Evolutionary conservation across 53 echinoderm and acorn worm genomes (phyloP).

Genomic region (Mesocentrotus franciscanus): DNA sequence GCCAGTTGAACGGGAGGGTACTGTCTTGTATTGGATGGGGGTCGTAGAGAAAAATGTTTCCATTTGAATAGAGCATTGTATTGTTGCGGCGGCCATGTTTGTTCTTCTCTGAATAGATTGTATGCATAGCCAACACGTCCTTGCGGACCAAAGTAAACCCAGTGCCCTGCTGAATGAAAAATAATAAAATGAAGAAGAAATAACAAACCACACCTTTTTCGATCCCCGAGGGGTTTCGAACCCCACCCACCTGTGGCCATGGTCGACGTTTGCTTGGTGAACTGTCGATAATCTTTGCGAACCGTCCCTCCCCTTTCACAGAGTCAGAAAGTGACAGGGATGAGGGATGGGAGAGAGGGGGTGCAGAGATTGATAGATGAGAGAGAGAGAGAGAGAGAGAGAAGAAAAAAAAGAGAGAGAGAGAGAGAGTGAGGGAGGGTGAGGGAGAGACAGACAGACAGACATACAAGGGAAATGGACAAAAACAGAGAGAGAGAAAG

Average conservation of each 20-base stretch:
- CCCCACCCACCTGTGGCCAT: conserved; percentile 17
- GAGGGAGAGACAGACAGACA: neutral
- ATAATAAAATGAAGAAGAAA: conserved; percentile 9
- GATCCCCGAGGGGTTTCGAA: neutral
- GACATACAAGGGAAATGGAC: neutral
- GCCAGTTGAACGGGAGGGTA: neutral
- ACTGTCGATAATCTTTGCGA: neutral
- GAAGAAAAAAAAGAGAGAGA: neutral
- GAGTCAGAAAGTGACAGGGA: conserved; percentile 28
- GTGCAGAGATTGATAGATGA: neutral
- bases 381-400: neutral
- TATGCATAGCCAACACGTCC: conserved; percentile 36
- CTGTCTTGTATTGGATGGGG: neutral
- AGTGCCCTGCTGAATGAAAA: neutral
- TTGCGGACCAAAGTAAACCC: conserved; percentile 26
- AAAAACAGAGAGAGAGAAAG: neutral
- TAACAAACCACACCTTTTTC: conserved; percentile 18
- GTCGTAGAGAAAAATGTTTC: conserved; percentile 6
- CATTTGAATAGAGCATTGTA: conserved; percentile 16
- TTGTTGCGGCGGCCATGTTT: conserved; percentile 23
- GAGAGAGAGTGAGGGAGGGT: neutral
- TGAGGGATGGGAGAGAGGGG: neutral
- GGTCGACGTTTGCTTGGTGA: neutral
- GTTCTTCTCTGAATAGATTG: conserved; percentile 11
- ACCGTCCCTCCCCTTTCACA: neutral